Evolutionary conservation across 2,797 vertebrate genomes (phyloP).

Genomic region (Alcedo atthis): DNA sequence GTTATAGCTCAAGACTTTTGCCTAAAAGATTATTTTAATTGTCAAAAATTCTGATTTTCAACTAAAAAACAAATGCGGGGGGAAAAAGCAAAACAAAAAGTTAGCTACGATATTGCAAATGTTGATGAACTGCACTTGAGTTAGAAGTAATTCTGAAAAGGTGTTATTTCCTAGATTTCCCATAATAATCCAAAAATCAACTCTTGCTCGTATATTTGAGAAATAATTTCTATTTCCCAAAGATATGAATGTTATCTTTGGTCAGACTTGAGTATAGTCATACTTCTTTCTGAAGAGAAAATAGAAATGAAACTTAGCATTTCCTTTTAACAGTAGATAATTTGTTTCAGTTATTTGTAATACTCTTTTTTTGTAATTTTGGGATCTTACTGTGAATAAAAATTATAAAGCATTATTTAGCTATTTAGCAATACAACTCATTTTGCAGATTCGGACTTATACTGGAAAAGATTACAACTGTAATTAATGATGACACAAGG

Average conservation of each 20-base stretch:
- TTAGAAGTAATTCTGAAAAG: background rate
- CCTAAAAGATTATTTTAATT: background rate
- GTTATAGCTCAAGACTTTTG: background rate
- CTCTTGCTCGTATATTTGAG: background rate
- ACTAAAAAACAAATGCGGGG: background rate
- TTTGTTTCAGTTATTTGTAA: background rate
- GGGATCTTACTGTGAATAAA: background rate
- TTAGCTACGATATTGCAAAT: background rate
- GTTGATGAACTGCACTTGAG: background rate
- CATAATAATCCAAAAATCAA: background rate
- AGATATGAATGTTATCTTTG: background rate
- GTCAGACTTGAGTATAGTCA: background rate
- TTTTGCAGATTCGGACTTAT: slow-evolving; percentile 88
- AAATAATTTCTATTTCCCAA: background rate
- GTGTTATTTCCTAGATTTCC: background rate
- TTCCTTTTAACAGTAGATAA: background rate
- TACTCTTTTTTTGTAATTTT: background rate
- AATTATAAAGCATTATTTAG: background rate
- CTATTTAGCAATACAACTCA: background rate
- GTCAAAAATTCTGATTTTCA: background rate
- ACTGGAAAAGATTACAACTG: slow-evolving; percentile 91
- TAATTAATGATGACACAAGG: slow-evolving; percentile 91
- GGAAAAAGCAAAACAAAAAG: background rate
- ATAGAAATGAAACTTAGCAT: background rate
- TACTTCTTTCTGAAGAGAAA: background rate